Evolutionary conservation across 1,140 invertebrate species (phyloP).

Genomic region (Homalodisca vitripennis): DNA sequence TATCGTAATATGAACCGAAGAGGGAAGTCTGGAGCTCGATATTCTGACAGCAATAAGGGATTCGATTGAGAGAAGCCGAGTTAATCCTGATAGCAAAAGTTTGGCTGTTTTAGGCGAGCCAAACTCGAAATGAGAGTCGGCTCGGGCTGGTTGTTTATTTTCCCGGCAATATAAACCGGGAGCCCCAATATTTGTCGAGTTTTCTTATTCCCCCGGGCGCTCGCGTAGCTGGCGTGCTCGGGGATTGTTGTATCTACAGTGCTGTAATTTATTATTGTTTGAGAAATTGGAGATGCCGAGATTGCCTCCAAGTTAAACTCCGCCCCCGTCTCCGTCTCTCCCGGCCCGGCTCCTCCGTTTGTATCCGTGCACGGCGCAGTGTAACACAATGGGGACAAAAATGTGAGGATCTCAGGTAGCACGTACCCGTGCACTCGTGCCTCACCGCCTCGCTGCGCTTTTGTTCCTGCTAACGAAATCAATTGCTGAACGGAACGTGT

Average conservation of each 20-base stretch:
- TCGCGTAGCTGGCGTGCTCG: no score
- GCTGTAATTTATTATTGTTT: constrained; percentile 31
- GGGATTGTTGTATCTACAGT: constrained; percentile 29
- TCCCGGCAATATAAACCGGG: constrained; percentile 26
- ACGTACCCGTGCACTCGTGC: no score
- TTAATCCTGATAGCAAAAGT: neutral
- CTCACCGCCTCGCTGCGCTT: neutral
- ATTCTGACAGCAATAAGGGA: no score
- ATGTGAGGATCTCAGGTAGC: no score
- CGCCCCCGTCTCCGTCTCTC: no score
- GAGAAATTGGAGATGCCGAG: constrained; percentile 28
- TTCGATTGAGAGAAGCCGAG: no score
- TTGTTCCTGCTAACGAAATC: neutral
- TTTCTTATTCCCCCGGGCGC: constrained; percentile 24
- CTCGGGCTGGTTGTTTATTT: constrained; percentile 3
- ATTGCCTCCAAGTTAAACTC: no score
- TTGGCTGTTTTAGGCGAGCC: neutral
- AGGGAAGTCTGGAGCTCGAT: no score
- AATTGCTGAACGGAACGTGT: neutral
- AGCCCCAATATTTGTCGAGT: constrained; percentile 28
- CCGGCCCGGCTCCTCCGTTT: no score
- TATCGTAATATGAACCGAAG: no score
- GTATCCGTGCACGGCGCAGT: no score
- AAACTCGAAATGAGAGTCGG: constrained; percentile 21
- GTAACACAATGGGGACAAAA: no score